Evolutionary conservation across 1,140 invertebrate genomes (phyloP).

Genomic region (Listronotus oregonensis): DNA sequence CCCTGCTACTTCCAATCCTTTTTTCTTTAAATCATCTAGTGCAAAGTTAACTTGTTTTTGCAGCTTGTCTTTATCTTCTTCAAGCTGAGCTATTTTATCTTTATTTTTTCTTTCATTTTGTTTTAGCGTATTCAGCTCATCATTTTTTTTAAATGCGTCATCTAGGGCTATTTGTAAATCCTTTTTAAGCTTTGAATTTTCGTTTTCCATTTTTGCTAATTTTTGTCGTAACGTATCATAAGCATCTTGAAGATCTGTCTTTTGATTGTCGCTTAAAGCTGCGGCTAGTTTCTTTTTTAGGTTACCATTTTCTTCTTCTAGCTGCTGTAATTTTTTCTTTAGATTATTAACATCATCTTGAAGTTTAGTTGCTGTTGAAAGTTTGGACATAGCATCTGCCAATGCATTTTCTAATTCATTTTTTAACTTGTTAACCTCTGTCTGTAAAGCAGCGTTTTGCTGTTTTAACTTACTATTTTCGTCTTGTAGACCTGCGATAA

Average conservation of each 20-base stretch:
- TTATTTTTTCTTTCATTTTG: slow-evolving; percentile 15
- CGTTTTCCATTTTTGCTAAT: slow-evolving; percentile 27
- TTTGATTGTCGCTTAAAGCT: background rate
- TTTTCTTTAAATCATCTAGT: slow-evolving; percentile 35
- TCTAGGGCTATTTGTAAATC: slow-evolving; percentile 29
- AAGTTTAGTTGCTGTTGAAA: slow-evolving; percentile 5
- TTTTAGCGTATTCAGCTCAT: slow-evolving; percentile 9
- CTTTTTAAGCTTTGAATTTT: slow-evolving; percentile 32
- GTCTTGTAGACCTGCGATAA: slow-evolving; percentile 16
- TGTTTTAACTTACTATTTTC: slow-evolving; percentile 33
- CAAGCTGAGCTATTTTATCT: slow-evolving; percentile 29
- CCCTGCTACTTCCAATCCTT: slow-evolving; percentile 32
- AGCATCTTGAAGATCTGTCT: slow-evolving; percentile 13
- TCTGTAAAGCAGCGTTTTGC: slow-evolving; percentile 29
- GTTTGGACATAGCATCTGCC: slow-evolving; percentile 4
- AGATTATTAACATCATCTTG: slow-evolving; percentile 14
- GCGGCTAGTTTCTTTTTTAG: slow-evolving; percentile 11
- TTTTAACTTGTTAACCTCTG: slow-evolving; percentile 31
- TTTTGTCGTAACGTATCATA: slow-evolving; percentile 22
- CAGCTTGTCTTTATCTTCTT: slow-evolving; percentile 34
- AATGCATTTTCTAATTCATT: slow-evolving; percentile 32
- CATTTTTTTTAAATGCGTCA: slow-evolving; percentile 12
- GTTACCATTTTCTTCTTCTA: slow-evolving; percentile 31
- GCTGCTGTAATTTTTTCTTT: slow-evolving; percentile 18
- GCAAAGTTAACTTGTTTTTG: slow-evolving; percentile 25